A percentile compares a stretch with the other conserved stretches of the same genome.
Evolutionary conservation across 2,888 invertebrate genomes (phyloP).

Genomic region (Nipponacmea schrenckii): DNA sequence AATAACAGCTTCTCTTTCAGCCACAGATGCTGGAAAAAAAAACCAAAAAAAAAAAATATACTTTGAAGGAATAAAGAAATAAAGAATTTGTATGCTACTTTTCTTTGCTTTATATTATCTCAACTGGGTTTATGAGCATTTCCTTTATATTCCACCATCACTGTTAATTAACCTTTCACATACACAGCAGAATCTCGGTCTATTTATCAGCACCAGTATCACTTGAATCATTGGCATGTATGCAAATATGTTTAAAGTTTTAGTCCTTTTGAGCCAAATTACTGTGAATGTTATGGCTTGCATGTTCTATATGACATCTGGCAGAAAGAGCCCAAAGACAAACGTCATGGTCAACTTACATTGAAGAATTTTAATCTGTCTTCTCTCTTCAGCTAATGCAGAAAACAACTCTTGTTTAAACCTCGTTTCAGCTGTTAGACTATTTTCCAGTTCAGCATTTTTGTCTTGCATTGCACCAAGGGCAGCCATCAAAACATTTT

Average conservation of each 20-base stretch:
- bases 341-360: constrained; percentile 40
- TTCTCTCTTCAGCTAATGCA: constrained; percentile 92
- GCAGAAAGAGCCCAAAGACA: too few relatives aligned
- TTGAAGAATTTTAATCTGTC: constrained; percentile 65
- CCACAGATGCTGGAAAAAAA: constrained; percentile 77
- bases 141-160: too few relatives aligned
- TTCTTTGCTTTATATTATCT: too few relatives aligned
- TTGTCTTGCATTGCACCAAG: constrained; percentile 88
- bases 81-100: not conserved
- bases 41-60: constrained; percentile 28
- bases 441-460: constrained; percentile 90
- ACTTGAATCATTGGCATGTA: too few relatives aligned
- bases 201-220: too few relatives aligned
- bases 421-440: constrained; percentile 94
- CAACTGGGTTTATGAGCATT: too few relatives aligned
- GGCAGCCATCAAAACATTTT: constrained; percentile 80
- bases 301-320: too few relatives aligned
- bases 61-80: not conserved
- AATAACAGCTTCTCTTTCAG: constrained; percentile 89
- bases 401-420: constrained; percentile 98
- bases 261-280: too few relatives aligned
- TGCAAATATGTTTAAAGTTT: too few relatives aligned
- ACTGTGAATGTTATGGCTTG: too few relatives aligned
- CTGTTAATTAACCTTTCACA: too few relatives aligned
- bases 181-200: too few relatives aligned